Evolutionary conservation across 2,797 vertebrate genomes (phyloP), one percentile per base, ranked within the genome.

Genomic region (Neomorphus geoffroyi): DNA sequence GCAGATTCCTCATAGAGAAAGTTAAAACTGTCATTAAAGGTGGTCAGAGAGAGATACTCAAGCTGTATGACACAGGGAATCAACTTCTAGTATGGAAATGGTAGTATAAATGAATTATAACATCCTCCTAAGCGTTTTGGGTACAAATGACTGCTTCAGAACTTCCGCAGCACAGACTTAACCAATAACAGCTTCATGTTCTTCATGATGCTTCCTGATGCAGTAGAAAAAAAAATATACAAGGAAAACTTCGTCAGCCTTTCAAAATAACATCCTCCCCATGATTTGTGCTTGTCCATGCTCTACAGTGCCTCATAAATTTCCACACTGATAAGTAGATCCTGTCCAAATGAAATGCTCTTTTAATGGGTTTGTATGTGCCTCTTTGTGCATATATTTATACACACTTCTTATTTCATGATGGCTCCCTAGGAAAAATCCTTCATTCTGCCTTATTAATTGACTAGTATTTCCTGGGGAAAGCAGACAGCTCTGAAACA

Each of bases 371-470:
- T 82, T 84, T 84, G 39, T 30, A 51, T 48, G 53, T 61, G 65
- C 86, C 56, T 90, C 64, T 67, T 8, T 84, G 77, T 64, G 90
- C 66, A 28, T 32, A 33, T 60, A 75, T 88, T 91, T 85, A 86
- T 64, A 82, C 60, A 82, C 33, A 46, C 33, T 86, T 65, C 50
- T 69, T 61, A 74, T 65, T 92, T 66, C 41, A 15, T 39, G 66
- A 96, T 92, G 50, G 86, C 41, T 96, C 94, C 93, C 95, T 48
- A 57, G 88, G 57, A 74, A 88, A 94, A 96, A 72, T 18, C 50
- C 45, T 46, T 92, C 67, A 67, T 67, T 90, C 91, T 75, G 32
- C 57, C 90, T 84, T 88, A 94, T 94, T 93, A 96, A 96, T 96
- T 92, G 74, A 54, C 78, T 65, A 65, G 45, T 58, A 69, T 65